These are phyloP conservation scores for Hyposoter dolosus DNA, from an alignment of 2,888 invertebrate species.

Conservation along the genomic window DNA sequence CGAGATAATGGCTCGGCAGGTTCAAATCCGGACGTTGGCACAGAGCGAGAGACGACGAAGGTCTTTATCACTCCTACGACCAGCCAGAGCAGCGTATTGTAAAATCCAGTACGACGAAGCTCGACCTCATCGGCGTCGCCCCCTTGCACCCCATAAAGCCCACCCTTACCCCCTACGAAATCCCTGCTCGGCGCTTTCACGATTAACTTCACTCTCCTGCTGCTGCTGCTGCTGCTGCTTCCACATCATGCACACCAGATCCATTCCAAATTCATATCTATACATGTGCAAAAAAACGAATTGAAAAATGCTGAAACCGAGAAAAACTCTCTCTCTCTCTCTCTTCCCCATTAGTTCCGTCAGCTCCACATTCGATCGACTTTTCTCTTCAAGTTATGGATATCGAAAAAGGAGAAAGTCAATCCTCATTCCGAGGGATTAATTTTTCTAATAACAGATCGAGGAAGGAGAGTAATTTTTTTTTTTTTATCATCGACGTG, in stretches of 20 bases:
- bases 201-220: constrained; percentile 79
- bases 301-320: constrained; percentile 54
- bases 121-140: background rate
- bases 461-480: background rate
- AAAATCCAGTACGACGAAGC: constrained; percentile 49
- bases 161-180: constrained; percentile 24
- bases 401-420: background rate
- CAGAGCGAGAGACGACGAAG: constrained; percentile 36
- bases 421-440: constrained; percentile 24
- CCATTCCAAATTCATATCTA: background rate
- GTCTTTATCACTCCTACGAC: constrained; percentile 26
- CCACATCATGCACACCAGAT: constrained; percentile 48
- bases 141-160: constrained; percentile 32
- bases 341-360: constrained; percentile 23
- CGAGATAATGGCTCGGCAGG: constrained; percentile 77
- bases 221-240: constrained; percentile 37
- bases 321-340: constrained; percentile 42
- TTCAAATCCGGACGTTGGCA: constrained; percentile 72
- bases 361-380: constrained; percentile 23
- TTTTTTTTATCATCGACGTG: background rate
- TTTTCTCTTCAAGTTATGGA: constrained; percentile 1
- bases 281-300: constrained; percentile 1
- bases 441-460: constrained; percentile 22
- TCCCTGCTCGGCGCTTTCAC: constrained; percentile 68
- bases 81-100: constrained; percentile 31